A percentile compares a stretch with the other conserved stretches of the same genome.
These are phyloP conservation scores for Drosophila nigrodunni DNA, from an alignment of 1,140 invertebrate species.

Conservation along the genomic window DNA sequence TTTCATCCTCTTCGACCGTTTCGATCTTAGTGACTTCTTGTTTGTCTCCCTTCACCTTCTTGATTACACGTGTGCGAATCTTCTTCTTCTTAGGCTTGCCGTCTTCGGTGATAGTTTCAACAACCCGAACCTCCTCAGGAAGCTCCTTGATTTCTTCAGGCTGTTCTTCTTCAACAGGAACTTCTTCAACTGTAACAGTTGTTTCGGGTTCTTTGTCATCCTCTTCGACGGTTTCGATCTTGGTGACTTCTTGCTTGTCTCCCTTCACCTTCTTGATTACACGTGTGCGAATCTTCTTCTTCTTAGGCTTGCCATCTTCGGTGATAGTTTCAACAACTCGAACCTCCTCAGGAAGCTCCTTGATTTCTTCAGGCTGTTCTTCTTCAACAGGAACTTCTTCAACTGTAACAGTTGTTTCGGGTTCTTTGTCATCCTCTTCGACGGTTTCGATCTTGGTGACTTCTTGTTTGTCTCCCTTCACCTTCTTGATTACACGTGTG, in stretches of 20 bases:
- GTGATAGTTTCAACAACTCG: conserved; percentile 50
- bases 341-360: conserved; percentile 55
- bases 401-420: conserved; percentile 72
- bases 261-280: conserved; percentile 75
- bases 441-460: conserved; percentile 85
- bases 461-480: conserved; percentile 84
- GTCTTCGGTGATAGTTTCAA: conserved; percentile 65
- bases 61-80: conserved; percentile 76
- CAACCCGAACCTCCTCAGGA: conserved; percentile 33
- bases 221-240: conserved; percentile 82
- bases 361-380: conserved; percentile 63
- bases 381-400: conserved; percentile 57
- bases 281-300: conserved; percentile 67
- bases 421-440: conserved; percentile 85
- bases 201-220: conserved; percentile 67
- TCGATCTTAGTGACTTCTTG: conserved; percentile 70
- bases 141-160: conserved; percentile 68
- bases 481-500: conserved; percentile 81
- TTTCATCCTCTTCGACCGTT: conserved; percentile 69
- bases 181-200: conserved; percentile 58
- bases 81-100: conserved; percentile 66
- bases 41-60: conserved; percentile 64
- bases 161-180: conserved; percentile 48
- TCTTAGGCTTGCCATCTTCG: conserved; percentile 71
- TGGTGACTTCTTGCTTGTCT: conserved; percentile 75